Evolutionary conservation across 2,888 invertebrate genomes (phyloP), one percentile per base, ranked within the genome.

Genomic region (Tachina lurida): DNA sequence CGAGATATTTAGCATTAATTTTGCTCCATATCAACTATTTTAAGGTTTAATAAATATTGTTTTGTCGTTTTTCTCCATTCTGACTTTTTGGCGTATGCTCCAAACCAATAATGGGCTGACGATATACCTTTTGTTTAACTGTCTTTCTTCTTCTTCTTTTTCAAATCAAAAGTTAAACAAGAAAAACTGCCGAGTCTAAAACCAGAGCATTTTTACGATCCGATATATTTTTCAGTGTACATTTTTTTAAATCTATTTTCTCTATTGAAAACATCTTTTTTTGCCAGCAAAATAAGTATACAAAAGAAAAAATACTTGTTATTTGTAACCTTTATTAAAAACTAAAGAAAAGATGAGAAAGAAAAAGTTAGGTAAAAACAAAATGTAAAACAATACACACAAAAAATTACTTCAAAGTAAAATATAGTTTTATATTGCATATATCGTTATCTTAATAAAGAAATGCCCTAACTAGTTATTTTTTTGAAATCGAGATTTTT

Each of bases 241-340:
- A 31, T 56, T 22, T n/a, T n/a, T n/a, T n/a, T n/a, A n/a, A n/a
- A 13, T 22, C 12, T 56, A 31, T 56, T 56, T 22, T 22, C 22
- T 56, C 31, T 31, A 31, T 22, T 10, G 19, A 22, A 31, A 56
- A 22, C 1, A 56, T 56, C 13, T 56, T 5, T 56, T 22, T 56
- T 56, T 56, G 10, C 4, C 22, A 56, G 22, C 12, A 56, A 31
- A 31, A 22, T 22, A 4, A 56, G 5, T n/a, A 52, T n/a, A 60
- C 39, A 60, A 60, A 60, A 39, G 58, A 15, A 60, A 39, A 39
- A 31, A 60, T 22, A 60, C 58, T 60, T 60, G 58, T 60, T 60
- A n/a, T 31, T 56, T 22, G 19, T 22, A 56, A 22, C n/a, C 22
- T 56, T 22, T 22, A 22, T 56, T 31, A 56, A 22, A 12, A 22